A percentile compares a stretch with the other conserved stretches of the same genome.
Evolutionary conservation across 2,888 invertebrate genomes (phyloP).

Genomic region (Lordiphosa fenestrarum): DNA sequence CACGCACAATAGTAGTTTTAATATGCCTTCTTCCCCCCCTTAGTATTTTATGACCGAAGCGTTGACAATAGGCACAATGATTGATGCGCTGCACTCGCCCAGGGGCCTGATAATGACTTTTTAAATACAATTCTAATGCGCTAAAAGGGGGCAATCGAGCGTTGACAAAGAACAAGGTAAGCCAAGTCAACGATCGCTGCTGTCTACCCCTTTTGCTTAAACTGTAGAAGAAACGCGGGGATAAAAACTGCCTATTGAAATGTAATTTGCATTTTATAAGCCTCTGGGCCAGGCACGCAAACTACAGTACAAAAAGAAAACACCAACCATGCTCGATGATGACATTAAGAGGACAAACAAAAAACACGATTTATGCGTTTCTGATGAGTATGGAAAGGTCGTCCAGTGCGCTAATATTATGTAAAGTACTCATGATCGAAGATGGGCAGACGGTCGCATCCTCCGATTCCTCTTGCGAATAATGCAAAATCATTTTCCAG

Average conservation of each 20-base stretch:
- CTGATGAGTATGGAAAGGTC: constrained; percentile 64
- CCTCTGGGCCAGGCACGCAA: constrained; percentile 30
- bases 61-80: constrained; percentile 50
- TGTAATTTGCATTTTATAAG: constrained; percentile 72
- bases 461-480: constrained; percentile 6
- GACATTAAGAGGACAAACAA: constrained; percentile 45
- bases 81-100: constrained; percentile 57
- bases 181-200: constrained; percentile 6
- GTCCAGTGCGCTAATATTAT: constrained; percentile 51
- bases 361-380: constrained; percentile 71
- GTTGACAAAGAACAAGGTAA: constrained; percentile 39
- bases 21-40: constrained; percentile 4
- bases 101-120: constrained; percentile 67
- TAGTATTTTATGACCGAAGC: constrained; percentile 24
- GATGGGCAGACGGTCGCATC: constrained; percentile 20
- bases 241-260: constrained; percentile 55
- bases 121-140: constrained; percentile 68
- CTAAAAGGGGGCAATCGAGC: constrained; percentile 56
- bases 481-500: constrained; percentile 48
- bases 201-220: constrained; percentile 1
- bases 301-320: neutral
- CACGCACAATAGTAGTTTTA: constrained; percentile 10
- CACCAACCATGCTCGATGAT: constrained; percentile 30
- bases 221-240: constrained; percentile 10
- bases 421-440: constrained; percentile 64